Conservation (phyloP, 2,888 invertebrate genomes). For the Aphelenchoides bicaudatus region DNA sequence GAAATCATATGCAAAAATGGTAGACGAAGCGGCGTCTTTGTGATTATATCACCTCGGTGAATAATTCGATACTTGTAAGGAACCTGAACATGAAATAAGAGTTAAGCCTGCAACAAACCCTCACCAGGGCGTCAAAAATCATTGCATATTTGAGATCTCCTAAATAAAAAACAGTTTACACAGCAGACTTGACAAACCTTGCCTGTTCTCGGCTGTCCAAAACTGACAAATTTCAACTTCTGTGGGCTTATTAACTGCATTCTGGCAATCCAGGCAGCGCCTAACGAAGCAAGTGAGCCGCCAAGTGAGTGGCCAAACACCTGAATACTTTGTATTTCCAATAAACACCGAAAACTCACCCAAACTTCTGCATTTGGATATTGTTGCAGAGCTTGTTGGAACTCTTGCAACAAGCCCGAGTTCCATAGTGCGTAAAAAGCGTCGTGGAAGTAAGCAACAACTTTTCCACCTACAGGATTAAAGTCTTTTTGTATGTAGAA, state of each 20-base stretch:
- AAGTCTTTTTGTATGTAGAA: conserved; percentile 29
- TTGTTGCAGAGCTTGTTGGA: conserved; percentile 12
- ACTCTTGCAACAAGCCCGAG: conserved; percentile 24
- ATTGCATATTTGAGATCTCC: conserved; percentile 5
- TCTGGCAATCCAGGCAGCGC: conserved; percentile 1
- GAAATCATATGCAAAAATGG: conserved; percentile 13
- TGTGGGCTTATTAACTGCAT: not conserved
- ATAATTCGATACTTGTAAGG: conserved; percentile 31
- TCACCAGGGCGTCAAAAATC: conserved; percentile 5
- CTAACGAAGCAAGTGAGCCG: conserved; percentile 10
- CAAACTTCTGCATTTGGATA: conserved; percentile 27
- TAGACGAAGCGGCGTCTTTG: conserved; percentile 23
- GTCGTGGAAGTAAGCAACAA: conserved; percentile 30
- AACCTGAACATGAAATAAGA: conserved; percentile 18
- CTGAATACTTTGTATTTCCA: not conserved
- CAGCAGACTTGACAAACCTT: conserved; percentile 26
- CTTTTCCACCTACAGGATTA: conserved; percentile 32
- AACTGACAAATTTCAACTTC: conserved; percentile 26
- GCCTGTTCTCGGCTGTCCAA: conserved; percentile 30
- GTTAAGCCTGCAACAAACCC: not conserved
- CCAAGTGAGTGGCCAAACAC: conserved; percentile 17
- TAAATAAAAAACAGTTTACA: too few species aligned
- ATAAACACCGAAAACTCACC: conserved; percentile 14
- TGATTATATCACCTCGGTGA: conserved; percentile 24
- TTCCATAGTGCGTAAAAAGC: conserved; percentile 33